These are phyloP conservation scores for Speoplatyrhinus poulsoni DNA, from an alignment of 2,113 vertebrate genomes.

Conservation along the genomic window DNA sequence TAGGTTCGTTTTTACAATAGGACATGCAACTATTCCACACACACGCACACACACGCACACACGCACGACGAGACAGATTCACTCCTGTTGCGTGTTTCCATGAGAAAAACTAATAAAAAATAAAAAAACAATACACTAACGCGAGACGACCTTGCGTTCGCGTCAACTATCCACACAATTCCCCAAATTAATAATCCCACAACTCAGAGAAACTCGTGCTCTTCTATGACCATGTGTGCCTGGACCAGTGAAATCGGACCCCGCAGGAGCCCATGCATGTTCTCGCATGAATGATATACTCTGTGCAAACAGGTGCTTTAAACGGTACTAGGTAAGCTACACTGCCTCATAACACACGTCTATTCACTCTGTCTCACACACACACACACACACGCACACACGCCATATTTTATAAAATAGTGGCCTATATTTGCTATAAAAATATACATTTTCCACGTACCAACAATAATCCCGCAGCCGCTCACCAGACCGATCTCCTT, in stretches of 20 bases:
- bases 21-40: not conserved
- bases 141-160: not conserved
- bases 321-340: not conserved
- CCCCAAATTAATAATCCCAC: too few relatives aligned
- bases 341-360: not conserved
- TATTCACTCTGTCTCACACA: too few relatives aligned
- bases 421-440: not conserved
- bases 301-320: not conserved
- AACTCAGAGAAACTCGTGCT: too few relatives aligned
- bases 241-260: not conserved
- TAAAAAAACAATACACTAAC: too few relatives aligned
- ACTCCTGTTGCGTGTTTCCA: conserved; percentile 47
- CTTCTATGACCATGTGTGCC: too few relatives aligned
- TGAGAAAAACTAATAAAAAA: conserved; percentile 30
- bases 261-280: not conserved
- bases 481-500: conserved; percentile 91
- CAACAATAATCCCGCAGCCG: conserved; percentile 90
- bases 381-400: too few relatives aligned
- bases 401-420: too few relatives aligned
- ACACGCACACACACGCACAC: not conserved
- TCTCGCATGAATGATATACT: not conserved
- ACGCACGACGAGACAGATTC: conserved; percentile 15
- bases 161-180: too few relatives aligned
- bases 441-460: conserved; percentile 70
- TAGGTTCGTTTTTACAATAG: too few relatives aligned